Evolutionary conservation across 2,113 vertebrate species (phyloP).

Genomic region (Cyphomyrus discorhynchus): DNA sequence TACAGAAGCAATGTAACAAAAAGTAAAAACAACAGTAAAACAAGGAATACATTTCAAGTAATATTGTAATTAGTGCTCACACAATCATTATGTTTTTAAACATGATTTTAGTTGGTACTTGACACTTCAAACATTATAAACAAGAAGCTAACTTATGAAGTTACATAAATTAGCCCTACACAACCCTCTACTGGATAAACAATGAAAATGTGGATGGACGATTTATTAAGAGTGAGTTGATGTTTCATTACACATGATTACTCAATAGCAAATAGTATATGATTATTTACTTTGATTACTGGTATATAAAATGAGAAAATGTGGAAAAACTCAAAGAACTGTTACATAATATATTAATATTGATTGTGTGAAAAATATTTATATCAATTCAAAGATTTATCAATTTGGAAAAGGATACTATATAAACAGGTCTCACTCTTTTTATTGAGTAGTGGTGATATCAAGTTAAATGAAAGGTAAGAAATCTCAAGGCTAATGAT

Average conservation of each 20-base stretch:
- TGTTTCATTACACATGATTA: no score
- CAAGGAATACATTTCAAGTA: not conserved
- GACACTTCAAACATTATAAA: not conserved
- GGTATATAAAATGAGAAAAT: not conserved
- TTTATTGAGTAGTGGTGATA: not conserved
- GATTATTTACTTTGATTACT: not conserved
- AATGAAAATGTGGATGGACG: no score
- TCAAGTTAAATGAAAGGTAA: not conserved
- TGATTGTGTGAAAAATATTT: not conserved
- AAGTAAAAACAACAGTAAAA: not conserved
- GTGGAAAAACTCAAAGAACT: not conserved
- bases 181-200: no score
- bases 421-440: not conserved
- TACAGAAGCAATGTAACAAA: no score
- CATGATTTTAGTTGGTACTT: not conserved
- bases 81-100: not conserved
- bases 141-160: not conserved
- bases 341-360: not conserved
- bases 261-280: not conserved
- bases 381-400: not conserved
- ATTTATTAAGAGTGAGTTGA: no score
- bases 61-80: not conserved
- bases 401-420: not conserved
- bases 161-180: no score
- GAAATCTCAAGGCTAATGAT: not conserved